These are phyloP conservation scores for Indri indri DNA, from an alignment of 2,113 vertebrate genomes.

Conservation along the genomic window DNA sequence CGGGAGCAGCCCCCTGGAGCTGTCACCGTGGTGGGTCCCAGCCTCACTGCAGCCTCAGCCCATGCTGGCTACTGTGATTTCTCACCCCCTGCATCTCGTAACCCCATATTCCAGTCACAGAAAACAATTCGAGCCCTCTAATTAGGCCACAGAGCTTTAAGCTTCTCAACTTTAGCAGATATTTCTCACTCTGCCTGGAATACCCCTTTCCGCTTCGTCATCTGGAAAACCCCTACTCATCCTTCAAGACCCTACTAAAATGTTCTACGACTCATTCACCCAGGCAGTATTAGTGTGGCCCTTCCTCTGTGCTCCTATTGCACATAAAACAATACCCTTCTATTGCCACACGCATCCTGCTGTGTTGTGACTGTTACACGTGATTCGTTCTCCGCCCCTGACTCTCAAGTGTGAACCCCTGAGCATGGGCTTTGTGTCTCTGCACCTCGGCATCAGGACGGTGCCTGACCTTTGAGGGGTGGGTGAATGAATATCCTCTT, in stretches of 20 bases:
- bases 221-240: not conserved
- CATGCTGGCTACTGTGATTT: not conserved
- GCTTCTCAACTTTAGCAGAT: not conserved
- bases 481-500: not conserved
- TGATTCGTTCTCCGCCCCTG: not conserved
- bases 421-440: not conserved
- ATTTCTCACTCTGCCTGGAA: not conserved
- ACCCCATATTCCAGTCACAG: not conserved
- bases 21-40: not conserved
- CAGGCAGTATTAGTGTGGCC: not conserved
- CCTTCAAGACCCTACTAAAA: not conserved
- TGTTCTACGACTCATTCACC: not conserved
- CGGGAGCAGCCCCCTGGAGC: not conserved
- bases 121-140: not conserved
- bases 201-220: not conserved
- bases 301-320: not conserved
- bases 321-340: not conserved
- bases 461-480: not conserved
- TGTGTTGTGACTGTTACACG: not conserved
- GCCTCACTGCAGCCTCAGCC: not conserved
- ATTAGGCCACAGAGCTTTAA: not conserved
- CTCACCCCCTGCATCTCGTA: not conserved
- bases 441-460: not conserved
- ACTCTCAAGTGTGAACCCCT: not conserved
- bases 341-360: not conserved